These are phyloP conservation scores for Pachypanchax playfairii DNA, from an alignment of 2,113 vertebrate species.

Conservation along the genomic window DNA sequence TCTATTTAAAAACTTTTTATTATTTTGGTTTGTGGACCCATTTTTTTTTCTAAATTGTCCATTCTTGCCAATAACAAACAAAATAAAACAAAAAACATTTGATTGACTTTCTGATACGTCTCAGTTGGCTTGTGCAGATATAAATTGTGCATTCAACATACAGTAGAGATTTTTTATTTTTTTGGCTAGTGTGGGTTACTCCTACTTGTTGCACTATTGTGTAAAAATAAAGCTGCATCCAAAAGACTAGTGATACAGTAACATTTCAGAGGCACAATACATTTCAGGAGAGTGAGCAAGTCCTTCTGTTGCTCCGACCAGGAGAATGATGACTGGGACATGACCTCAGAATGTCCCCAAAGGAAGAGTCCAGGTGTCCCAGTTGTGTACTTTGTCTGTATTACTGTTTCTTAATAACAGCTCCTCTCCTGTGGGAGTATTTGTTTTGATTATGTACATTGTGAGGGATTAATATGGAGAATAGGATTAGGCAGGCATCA, in stretches of 20 bases:
- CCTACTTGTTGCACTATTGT: conserved; percentile 44
- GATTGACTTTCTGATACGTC: background rate
- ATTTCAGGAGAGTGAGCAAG: conserved; percentile 22
- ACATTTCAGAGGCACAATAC: conserved; percentile 26
- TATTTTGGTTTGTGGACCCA: background rate
- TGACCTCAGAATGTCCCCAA: conserved; percentile 48
- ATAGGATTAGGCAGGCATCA: conserved; percentile 74
- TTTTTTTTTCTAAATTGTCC: background rate
- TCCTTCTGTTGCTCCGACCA: conserved; percentile 6
- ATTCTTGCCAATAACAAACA: background rate
- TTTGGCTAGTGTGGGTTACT: conserved; percentile 39
- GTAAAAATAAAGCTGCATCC: conserved; percentile 22
- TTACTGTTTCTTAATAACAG: conserved; percentile 45
- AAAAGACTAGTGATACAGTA: conserved; percentile 28
- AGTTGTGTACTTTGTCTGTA: conserved; percentile 33
- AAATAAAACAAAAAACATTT: background rate
- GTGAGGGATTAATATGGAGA: conserved; percentile 73
- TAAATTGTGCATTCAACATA: background rate
- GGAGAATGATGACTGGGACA: conserved; percentile 30
- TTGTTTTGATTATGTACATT: conserved; percentile 74
- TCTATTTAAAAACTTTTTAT: too few relatives aligned
- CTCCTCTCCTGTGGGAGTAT: conserved; percentile 31
- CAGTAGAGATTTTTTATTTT: conserved; percentile 24
- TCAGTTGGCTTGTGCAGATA: conserved; percentile 17
- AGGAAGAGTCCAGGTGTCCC: conserved; percentile 50